phyloP scores from a whole-genome alignment of 1,140 invertebrate species.

The Pogonognathellus flavescens region DNA sequence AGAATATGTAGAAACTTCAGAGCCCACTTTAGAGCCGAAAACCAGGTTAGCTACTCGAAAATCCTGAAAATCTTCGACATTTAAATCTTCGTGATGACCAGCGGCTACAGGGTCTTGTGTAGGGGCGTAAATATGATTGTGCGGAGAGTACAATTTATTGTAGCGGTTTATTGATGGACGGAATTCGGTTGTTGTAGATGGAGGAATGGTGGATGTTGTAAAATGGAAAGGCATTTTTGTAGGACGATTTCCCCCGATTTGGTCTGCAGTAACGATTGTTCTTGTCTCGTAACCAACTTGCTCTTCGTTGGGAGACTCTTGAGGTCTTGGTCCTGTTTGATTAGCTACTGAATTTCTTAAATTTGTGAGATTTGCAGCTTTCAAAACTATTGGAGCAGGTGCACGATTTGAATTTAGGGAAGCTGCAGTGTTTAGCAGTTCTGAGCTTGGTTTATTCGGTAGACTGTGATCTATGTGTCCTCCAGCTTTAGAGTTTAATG shows the following conservation, averaged over 20 bases:
- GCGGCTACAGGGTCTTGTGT: slow-evolving; percentile 63
- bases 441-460: neutral
- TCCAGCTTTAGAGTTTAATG: slow-evolving; percentile 2
- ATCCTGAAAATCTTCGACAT: slow-evolving; percentile 62
- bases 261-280: slow-evolving; percentile 62
- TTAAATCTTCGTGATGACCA: slow-evolving; percentile 60
- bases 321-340: neutral
- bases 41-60: slow-evolving; percentile 56
- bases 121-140: slow-evolving; percentile 64
- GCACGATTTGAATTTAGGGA: neutral
- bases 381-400: neutral
- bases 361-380: slow-evolving; percentile 9
- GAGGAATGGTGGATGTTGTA: slow-evolving; percentile 54
- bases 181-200: slow-evolving; percentile 48
- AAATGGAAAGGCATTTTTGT: slow-evolving; percentile 65
- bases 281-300: slow-evolving; percentile 54
- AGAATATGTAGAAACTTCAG: slow-evolving; percentile 9
- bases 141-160: slow-evolving; percentile 57
- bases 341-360: neutral
- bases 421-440: too few species aligned
- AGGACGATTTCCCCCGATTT: slow-evolving; percentile 65
- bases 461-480: slow-evolving; percentile 22
- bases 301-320: neutral
- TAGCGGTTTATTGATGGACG: neutral
- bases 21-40: slow-evolving; percentile 64